phyloP scores from a whole-genome alignment of 2,113 vertebrate species.

The Catagonus wagneri region DNA sequence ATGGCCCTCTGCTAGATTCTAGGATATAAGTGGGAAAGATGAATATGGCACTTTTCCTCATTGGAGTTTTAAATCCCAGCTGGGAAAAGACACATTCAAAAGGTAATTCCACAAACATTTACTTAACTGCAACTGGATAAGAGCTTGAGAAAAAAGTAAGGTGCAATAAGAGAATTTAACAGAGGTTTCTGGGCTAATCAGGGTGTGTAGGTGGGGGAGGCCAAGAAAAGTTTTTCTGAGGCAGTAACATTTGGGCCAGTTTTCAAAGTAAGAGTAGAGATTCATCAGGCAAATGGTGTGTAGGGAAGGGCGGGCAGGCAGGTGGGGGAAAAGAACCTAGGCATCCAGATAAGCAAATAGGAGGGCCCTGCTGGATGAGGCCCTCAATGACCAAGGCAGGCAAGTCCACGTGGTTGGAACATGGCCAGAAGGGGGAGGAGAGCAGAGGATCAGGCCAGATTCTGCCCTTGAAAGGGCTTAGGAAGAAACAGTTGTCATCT shows the following conservation, averaged over 20 bases:
- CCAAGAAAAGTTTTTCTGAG: background rate
- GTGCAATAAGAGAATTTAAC: background rate
- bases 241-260: background rate
- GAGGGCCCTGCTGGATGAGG: background rate
- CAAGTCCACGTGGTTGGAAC: background rate
- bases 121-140: background rate
- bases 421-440: background rate
- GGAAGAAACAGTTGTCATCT: background rate
- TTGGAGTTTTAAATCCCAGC: background rate
- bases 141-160: background rate
- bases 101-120: slow-evolving; percentile 12
- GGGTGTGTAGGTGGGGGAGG: background rate
- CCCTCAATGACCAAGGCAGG: background rate
- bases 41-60: background rate
- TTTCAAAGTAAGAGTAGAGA: background rate
- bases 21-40: background rate
- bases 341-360: background rate
- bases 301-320: too few relatives aligned
- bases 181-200: background rate
- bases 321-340: background rate
- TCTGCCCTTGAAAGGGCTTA: background rate
- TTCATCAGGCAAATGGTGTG: slow-evolving; percentile 13
- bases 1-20: background rate
- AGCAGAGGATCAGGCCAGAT: background rate
- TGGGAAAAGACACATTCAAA: slow-evolving; percentile 29